Conservation (phyloP, 2,888 invertebrate species). For the Oscheius myriophilus region DNA sequence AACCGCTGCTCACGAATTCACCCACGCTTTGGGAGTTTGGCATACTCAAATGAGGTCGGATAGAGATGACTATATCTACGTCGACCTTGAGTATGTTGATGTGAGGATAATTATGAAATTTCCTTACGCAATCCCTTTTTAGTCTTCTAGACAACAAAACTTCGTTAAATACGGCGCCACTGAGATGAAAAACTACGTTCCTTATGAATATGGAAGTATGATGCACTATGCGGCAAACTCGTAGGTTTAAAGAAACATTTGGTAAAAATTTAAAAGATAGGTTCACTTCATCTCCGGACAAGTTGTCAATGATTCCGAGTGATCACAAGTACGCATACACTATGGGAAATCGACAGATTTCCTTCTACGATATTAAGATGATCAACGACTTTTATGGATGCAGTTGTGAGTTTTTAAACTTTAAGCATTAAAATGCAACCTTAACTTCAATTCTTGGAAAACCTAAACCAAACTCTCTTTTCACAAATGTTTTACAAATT, state of each 20-base stretch:
- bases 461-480: no score
- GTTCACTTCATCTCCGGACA: constrained; percentile 9
- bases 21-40: constrained; percentile 45
- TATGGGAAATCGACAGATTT: constrained; percentile 31
- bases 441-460: no score
- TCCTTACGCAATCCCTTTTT: no score
- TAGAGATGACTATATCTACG: constrained; percentile 40
- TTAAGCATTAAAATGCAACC: no score
- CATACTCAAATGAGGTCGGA: constrained; percentile 50
- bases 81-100: constrained; percentile 42
- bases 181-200: constrained; percentile 22
- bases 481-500: no score
- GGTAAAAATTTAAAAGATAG: no score
- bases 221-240: constrained; percentile 45
- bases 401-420: constrained; percentile 16
- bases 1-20: constrained; percentile 47
- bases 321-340: constrained; percentile 27
- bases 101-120: not conserved
- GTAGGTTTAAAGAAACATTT: constrained; percentile 28
- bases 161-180: constrained; percentile 18
- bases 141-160: constrained; percentile 17
- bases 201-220: constrained; percentile 34
- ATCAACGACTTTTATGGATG: constrained; percentile 29
- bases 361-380: constrained; percentile 26
- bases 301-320: constrained; percentile 27